Percentiles rank a stretch among this genome's conserved stretches.
phyloP scores from a whole-genome alignment of 2,797 vertebrate species.

The Micrastur ruficollis region DNA sequence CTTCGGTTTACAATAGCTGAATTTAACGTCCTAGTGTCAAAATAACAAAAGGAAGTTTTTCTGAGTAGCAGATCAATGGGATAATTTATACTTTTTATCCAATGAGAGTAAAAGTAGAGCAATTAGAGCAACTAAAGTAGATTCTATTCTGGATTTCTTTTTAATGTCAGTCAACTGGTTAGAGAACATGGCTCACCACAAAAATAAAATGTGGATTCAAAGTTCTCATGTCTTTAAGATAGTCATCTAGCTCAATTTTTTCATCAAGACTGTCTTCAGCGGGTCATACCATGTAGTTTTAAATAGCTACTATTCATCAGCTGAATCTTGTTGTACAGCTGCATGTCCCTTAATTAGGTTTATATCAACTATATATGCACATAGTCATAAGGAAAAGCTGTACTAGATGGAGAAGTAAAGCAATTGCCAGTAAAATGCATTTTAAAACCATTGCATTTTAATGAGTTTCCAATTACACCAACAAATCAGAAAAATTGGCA shows the following conservation, averaged over 20 bases:
- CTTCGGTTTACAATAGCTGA: background rate
- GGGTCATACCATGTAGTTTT: background rate
- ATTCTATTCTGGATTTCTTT: background rate
- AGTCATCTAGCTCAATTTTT: background rate
- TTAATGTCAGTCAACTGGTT: background rate
- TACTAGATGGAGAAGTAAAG: background rate
- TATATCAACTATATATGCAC: background rate
- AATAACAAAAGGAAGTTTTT: background rate
- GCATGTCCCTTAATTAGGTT: background rate
- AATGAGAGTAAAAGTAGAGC: background rate
- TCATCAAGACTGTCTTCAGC: background rate
- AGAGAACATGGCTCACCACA: background rate
- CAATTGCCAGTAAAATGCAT: background rate
- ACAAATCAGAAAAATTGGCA: background rate
- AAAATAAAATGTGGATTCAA: background rate
- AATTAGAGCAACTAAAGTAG: background rate
- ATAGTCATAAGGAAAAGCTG: background rate
- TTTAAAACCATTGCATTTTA: background rate
- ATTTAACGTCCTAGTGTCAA: background rate
- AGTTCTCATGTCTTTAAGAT: background rate
- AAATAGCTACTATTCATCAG: background rate
- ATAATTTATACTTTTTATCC: background rate
- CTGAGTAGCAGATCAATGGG: background rate
- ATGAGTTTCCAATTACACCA: background rate
- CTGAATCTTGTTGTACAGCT: background rate